Percentiles rank a stretch among this genome's conserved stretches.
These are phyloP conservation scores for Conomelus anceps DNA, from an alignment of 2,888 invertebrate species.

Conservation along the genomic window DNA sequence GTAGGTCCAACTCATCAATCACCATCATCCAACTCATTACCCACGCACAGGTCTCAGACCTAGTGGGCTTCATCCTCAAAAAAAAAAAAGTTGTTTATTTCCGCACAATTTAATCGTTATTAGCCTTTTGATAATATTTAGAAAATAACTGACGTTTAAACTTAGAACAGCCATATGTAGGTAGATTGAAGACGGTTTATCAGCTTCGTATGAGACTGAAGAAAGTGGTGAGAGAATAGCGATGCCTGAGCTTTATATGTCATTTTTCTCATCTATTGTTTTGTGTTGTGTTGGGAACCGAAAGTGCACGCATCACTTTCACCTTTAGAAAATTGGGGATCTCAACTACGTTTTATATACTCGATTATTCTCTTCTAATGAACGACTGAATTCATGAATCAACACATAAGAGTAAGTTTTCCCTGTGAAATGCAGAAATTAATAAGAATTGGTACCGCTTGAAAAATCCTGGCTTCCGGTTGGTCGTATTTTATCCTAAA, in stretches of 20 bases:
- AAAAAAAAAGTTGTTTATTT: too few relatives aligned
- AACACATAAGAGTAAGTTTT: background rate
- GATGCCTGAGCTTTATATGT: background rate
- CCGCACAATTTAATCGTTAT: too few relatives aligned
- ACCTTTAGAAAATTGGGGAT: background rate
- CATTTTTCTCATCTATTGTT: conserved; percentile 7
- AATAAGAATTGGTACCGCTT: background rate
- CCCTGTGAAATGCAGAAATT: background rate
- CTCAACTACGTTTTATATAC: background rate
- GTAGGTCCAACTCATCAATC: too few relatives aligned
- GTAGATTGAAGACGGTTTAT: background rate
- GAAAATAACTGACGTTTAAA: too few relatives aligned
- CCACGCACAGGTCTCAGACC: too few relatives aligned
- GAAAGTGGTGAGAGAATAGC: conserved; percentile 1
- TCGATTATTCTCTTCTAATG: background rate
- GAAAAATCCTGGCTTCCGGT: background rate
- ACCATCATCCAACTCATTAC: too few relatives aligned
- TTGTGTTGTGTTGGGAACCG: conserved; percentile 1
- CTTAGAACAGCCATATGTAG: too few relatives aligned
- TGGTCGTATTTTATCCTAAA: too few relatives aligned
- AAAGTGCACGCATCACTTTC: conserved; percentile 7
- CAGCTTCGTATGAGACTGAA: background rate
- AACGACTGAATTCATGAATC: background rate
- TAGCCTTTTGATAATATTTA: too few relatives aligned
- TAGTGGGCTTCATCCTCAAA: too few relatives aligned